Evolutionary conservation across 2,113 vertebrate genomes (phyloP).

Genomic region (Microcebus ravelobensis): DNA sequence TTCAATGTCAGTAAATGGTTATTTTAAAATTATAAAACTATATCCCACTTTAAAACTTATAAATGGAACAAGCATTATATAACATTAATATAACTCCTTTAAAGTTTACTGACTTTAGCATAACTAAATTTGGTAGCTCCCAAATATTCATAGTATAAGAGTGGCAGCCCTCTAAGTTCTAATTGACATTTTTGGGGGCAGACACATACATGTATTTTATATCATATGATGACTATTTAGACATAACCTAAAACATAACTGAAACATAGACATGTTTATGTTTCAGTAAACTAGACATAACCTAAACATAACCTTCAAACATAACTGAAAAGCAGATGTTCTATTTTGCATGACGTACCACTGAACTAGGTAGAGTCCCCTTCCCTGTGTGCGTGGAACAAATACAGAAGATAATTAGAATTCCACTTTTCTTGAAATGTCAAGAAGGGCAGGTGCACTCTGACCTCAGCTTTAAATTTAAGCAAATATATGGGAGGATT

Average conservation of each 20-base stretch:
- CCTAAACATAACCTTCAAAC: background rate
- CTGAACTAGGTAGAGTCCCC: background rate
- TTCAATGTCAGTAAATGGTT: background rate
- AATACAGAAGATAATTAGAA: constrained; percentile 3
- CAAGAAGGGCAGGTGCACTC: constrained; percentile 48
- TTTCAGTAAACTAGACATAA: too few relatives aligned
- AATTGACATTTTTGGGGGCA: background rate
- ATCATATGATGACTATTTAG: background rate
- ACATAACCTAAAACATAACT: background rate
- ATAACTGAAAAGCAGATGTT: background rate
- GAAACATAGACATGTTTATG: too few relatives aligned
- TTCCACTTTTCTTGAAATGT: constrained; percentile 55
- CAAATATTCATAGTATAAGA: background rate
- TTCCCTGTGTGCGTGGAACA: background rate
- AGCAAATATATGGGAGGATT: background rate
- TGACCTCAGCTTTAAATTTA: constrained; percentile 56
- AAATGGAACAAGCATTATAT: background rate
- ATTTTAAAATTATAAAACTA: constrained; percentile 27
- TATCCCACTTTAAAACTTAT: background rate
- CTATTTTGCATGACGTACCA: background rate
- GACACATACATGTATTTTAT: background rate
- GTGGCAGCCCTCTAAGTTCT: background rate
- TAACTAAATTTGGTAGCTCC: background rate
- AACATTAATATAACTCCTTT: constrained; percentile 8
- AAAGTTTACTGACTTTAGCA: background rate